A percentile compares a stretch with the other conserved stretches of the same genome.
These are phyloP conservation scores for Andrena flavipes DNA, from an alignment of 2,888 invertebrate species.

Conservation along the genomic window DNA sequence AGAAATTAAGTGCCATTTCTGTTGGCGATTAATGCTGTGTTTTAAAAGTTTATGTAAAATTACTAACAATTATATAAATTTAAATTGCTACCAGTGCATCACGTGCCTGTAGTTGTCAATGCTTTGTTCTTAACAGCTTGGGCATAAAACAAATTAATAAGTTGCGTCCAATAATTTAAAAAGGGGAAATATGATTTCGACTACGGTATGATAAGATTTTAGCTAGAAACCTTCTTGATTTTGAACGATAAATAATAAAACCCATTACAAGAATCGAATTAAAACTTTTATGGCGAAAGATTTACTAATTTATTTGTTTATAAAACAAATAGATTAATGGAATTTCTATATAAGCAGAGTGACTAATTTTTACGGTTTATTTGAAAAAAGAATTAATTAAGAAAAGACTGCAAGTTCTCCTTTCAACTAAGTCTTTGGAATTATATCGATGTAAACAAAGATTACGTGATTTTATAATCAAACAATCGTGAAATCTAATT, in stretches of 20 bases:
- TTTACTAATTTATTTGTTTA: neutral
- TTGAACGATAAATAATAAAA: neutral
- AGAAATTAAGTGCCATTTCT: no score
- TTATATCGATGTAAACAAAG: neutral
- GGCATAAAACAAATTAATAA: neutral
- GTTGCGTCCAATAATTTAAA: neutral
- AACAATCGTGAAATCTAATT: neutral
- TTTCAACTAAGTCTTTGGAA: neutral
- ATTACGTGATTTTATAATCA: neutral
- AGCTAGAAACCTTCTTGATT: neutral
- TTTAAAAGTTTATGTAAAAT: neutral
- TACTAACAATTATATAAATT: neutral
- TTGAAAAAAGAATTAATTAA: slow-evolving; percentile 1
- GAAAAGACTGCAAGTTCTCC: neutral
- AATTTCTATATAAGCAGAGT: neutral
- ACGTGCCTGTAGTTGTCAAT: neutral
- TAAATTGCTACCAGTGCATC: neutral
- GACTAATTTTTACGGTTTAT: neutral
- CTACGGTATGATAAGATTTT: neutral
- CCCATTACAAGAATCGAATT: neutral
- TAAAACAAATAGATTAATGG: neutral
- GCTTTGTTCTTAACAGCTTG: neutral
- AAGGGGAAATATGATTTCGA: neutral
- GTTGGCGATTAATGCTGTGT: no score
- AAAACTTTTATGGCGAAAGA: neutral